phyloP scores from a whole-genome alignment of 2,888 invertebrate genomes.

The Nowickia ferox region DNA sequence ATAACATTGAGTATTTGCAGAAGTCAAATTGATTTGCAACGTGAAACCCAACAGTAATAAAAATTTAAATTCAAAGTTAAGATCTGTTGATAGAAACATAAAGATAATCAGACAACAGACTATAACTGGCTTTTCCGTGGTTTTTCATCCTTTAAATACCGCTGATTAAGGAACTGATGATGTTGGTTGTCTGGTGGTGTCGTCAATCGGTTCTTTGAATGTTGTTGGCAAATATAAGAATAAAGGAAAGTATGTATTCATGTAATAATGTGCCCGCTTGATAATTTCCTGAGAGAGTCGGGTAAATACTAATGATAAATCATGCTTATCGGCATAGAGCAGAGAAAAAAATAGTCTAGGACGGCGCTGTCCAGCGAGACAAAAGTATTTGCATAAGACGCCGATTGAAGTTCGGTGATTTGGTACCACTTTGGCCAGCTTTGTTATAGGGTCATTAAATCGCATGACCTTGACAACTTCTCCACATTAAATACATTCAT shows the following conservation, averaged over 20 bases:
- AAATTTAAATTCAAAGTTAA: neutral
- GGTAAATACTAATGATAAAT: too few species aligned
- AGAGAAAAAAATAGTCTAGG: too few species aligned
- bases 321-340: too few species aligned
- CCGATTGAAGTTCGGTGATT: too few species aligned
- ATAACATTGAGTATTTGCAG: neutral
- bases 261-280: too few species aligned
- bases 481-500: too few species aligned
- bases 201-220: constrained; percentile 9
- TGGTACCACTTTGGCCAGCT: too few species aligned
- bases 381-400: too few species aligned
- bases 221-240: constrained; percentile 1
- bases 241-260: neutral
- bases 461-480: too few species aligned
- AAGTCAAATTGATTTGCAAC: constrained; percentile 63
- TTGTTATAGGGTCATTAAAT: too few species aligned
- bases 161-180: constrained; percentile 2
- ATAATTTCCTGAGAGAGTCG: too few species aligned
- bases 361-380: too few species aligned
- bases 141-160: constrained; percentile 12
- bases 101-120: constrained; percentile 55
- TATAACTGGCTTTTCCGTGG: constrained; percentile 18
- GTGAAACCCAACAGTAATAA: constrained; percentile 1
- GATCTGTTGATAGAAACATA: constrained; percentile 30
- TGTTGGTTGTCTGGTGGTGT: neutral